Percentiles rank a stretch among this genome's conserved stretches.
Evolutionary conservation across 2,888 invertebrate genomes (phyloP).

Genomic region (Lasioglossum leucozonium): DNA sequence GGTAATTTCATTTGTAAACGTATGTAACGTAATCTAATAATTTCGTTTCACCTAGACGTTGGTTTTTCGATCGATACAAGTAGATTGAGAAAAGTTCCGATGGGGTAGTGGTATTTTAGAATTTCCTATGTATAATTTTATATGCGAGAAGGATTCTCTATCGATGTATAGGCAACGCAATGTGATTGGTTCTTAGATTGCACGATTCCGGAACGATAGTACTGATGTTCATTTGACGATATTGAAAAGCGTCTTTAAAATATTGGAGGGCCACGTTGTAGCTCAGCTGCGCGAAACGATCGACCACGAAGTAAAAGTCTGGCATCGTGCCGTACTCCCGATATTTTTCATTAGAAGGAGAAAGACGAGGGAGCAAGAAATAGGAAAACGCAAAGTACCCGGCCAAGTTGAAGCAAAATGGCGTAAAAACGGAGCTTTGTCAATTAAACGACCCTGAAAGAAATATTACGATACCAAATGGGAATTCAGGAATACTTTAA

Average conservation of each 20-base stretch:
- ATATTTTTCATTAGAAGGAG: conserved; percentile 45
- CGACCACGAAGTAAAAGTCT: conserved; percentile 57
- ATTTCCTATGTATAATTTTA: not conserved
- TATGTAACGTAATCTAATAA: not conserved
- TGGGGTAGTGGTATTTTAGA: not conserved
- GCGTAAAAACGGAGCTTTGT: conserved; percentile 41
- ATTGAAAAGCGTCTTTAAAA: conserved; percentile 46
- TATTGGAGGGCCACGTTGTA: conserved; percentile 24
- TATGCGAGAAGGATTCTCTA: not conserved
- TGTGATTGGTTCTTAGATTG: not conserved
- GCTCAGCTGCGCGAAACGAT: conserved; percentile 49
- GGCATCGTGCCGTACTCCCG: conserved; percentile 53
- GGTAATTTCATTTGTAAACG: not conserved
- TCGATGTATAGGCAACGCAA: not conserved
- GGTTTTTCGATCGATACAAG: not conserved
- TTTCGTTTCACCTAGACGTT: not conserved
- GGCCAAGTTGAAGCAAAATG: conserved; percentile 33
- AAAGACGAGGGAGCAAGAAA: conserved; percentile 8
- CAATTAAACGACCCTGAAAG: conserved; percentile 44
- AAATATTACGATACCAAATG: conserved; percentile 29
- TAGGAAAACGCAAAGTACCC: conserved; percentile 43
- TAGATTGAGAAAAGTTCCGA: not conserved
- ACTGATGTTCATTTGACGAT: conserved; percentile 21
- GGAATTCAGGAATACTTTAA: not conserved
- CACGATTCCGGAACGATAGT: conserved; percentile 19